Percentiles rank a stretch among this genome's conserved stretches.
Evolutionary conservation across 1,140 invertebrate genomes (phyloP).

Genomic region (Sycophila sp.): DNA sequence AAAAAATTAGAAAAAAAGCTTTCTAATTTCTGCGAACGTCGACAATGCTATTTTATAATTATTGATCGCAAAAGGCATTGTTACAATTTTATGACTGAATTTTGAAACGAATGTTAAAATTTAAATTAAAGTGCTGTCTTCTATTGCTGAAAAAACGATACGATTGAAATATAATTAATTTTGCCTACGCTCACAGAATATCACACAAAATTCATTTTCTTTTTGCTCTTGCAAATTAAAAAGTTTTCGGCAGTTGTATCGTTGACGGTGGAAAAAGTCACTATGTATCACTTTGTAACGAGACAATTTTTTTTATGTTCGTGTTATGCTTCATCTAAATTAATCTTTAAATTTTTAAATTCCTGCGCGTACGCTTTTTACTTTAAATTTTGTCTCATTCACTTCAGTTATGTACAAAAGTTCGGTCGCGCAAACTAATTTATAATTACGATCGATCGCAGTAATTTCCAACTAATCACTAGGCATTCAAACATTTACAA

Average conservation of each 20-base stretch:
- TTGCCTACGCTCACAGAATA: neutral
- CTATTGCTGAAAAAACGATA: too few relatives aligned
- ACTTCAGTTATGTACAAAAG: slow-evolving; percentile 30
- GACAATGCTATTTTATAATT: too few relatives aligned
- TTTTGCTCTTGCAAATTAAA: neutral
- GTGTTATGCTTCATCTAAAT: slow-evolving; percentile 5
- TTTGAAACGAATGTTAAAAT: too few relatives aligned
- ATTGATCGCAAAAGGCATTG: too few relatives aligned
- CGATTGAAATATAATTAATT: too few relatives aligned
- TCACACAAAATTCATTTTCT: slow-evolving; percentile 13
- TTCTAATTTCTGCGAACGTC: too few relatives aligned
- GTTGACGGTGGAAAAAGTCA: neutral
- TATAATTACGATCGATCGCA: slow-evolving; percentile 4
- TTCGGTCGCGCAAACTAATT: neutral
- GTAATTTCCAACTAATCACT: slow-evolving; percentile 27
- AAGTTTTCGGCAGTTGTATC: neutral
- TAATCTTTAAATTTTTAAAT: neutral
- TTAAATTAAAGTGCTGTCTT: too few relatives aligned
- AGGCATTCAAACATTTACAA: slow-evolving; percentile 19
- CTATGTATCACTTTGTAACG: neutral
- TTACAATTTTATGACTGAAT: too few relatives aligned
- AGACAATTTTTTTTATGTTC: neutral
- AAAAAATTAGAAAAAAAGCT: neutral
- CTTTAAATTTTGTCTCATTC: slow-evolving; percentile 20
- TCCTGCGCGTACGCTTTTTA: slow-evolving; percentile 3